These are phyloP conservation scores for Phalacrocorax pelagicus DNA, from an alignment of 2,113 vertebrate genomes.

Conservation along the genomic window DNA sequence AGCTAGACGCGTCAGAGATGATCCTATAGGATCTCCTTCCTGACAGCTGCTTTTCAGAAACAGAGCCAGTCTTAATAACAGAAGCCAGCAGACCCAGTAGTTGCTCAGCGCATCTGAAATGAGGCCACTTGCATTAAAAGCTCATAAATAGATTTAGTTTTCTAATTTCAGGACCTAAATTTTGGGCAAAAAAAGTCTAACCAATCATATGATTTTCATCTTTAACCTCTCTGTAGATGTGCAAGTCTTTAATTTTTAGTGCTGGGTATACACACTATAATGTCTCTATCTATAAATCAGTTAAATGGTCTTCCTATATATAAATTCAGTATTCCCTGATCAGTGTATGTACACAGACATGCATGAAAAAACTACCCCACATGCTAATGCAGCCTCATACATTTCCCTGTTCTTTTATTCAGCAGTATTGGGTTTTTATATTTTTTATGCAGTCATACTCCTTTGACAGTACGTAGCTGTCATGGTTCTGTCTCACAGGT, in stretches of 20 bases:
- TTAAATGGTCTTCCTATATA: neutral
- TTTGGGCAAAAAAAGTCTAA: neutral
- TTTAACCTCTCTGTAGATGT: neutral
- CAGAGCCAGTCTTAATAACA: neutral
- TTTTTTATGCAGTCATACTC: neutral
- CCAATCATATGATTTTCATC: neutral
- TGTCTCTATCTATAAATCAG: neutral
- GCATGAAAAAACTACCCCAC: neutral
- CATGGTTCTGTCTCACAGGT: conserved; percentile 40
- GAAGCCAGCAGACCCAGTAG: neutral
- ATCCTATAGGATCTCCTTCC: conserved; percentile 1
- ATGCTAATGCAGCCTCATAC: neutral
- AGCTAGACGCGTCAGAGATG: neutral
- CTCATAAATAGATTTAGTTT: neutral
- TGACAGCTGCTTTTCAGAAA: neutral
- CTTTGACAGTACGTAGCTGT: conserved; percentile 7
- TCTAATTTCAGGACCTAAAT: neutral
- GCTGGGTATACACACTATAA: neutral
- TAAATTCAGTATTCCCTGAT: neutral
- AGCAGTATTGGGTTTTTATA: neutral
- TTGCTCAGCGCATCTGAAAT: neutral
- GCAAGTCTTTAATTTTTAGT: neutral
- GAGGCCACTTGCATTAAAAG: neutral
- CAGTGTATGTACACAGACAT: neutral
- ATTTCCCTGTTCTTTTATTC: conserved; percentile 27